Evolutionary conservation across 1,140 invertebrate genomes (phyloP), one percentile per base, ranked within the genome.

Genomic region (Nasonia longicornis): DNA sequence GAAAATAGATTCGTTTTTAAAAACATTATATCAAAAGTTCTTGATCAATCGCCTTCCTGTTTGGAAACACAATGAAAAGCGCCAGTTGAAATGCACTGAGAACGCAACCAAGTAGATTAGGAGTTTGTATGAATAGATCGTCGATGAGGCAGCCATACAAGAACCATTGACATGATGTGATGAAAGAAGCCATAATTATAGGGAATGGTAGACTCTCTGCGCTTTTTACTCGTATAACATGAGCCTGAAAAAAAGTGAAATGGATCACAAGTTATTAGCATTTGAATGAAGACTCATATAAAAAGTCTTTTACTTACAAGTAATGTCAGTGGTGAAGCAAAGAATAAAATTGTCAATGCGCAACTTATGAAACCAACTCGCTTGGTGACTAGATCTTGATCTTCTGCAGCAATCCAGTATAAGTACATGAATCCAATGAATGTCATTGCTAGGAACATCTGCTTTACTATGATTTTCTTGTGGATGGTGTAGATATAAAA

Each of bases 181-280:
- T 89, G 85, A 96, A 95, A 45, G 94, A 95, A 83, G 94, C 92
- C 26, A 95, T 87, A 88, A 96, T 96, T 82, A 96, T 91, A 22
- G 95, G 94, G 88, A 95, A 95, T 82, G 96, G 96, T 84, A 96
- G 91, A 88, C 93, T 94, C 82, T 96, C 95, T 6, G 95, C 94
- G 87, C 92, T 95, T 87, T 94, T 95, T 11, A 93, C 92, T 89
- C 90, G 93, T 74, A 96, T 92, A 11, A 97, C 95, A 90, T 96
- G 94, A 63, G 90, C 88, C 92, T 93, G 84, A 7, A 90, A 90
- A 83, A 71, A 52, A 52, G 12, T 38, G 3, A 35, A 35, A 35
- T 35, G 31, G 31, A 6, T 35, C 4, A 42, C 11, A 26, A 10
- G 11, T 69, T 63, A 45, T 11, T 26, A 75, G 12, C 29, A 35